phyloP scores from a whole-genome alignment of 2,113 vertebrate genomes.

The Delphinapterus leucas region DNA sequence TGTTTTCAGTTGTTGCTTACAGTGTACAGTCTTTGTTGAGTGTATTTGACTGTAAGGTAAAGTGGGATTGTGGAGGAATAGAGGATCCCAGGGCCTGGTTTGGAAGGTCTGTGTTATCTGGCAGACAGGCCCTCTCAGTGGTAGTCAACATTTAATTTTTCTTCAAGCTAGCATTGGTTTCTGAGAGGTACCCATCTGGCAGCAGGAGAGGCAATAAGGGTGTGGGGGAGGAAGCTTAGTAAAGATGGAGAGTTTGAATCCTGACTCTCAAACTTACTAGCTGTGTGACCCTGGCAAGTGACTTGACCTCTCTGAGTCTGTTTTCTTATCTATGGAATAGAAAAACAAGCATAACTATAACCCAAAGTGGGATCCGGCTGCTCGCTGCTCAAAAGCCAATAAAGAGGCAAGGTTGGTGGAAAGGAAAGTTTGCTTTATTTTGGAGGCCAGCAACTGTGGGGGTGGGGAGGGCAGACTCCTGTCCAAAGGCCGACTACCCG shows the following conservation, averaged over 20 bases:
- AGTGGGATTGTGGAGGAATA: neutral
- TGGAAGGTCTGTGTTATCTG: neutral
- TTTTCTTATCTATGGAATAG: neutral
- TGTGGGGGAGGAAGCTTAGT: neutral
- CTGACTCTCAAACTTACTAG: neutral
- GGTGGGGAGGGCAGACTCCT: too few species aligned
- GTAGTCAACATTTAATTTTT: neutral
- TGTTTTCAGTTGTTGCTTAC: neutral
- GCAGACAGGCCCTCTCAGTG: neutral
- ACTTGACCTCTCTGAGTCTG: neutral
- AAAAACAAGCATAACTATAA: neutral
- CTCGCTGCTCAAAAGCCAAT: too few species aligned
- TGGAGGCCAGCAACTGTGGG: too few species aligned
- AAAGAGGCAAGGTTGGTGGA: too few species aligned
- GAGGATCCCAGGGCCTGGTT: neutral
- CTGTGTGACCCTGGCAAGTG: neutral
- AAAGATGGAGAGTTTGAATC: neutral
- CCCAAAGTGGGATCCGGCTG: too few species aligned
- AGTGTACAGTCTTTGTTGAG: neutral
- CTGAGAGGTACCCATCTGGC: neutral
- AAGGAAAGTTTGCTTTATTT: too few species aligned
- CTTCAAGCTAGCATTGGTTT: neutral
- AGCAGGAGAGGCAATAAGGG: neutral
- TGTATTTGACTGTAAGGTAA: neutral
- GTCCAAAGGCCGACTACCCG: too few species aligned